Conservation (phyloP, 2,888 invertebrate genomes). For the Cenopis cana region DNA sequence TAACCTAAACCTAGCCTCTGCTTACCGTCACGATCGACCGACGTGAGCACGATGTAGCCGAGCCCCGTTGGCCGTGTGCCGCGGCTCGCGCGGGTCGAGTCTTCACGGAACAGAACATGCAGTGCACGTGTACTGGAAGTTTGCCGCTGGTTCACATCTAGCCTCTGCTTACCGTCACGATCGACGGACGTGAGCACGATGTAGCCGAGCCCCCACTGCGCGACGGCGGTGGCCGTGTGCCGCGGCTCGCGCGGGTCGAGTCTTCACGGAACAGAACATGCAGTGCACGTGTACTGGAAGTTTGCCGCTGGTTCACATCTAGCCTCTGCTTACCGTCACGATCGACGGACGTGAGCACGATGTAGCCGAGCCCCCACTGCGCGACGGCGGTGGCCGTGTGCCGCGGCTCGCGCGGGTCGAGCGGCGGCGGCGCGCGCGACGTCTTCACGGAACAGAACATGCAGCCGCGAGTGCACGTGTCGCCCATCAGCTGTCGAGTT, state of each 20-base stretch:
- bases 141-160: too few species aligned
- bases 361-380: constrained; percentile 98
- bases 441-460: constrained; percentile 99
- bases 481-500: constrained; percentile 94
- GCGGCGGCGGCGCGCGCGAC: constrained; percentile 93
- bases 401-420: constrained; percentile 95
- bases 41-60: constrained; percentile 98
- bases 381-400: constrained; percentile 97
- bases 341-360: constrained; percentile 99
- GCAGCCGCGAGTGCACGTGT: constrained; percentile 99
- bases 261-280: constrained; percentile 97
- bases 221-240: constrained; percentile 96
- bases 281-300: too few species aligned
- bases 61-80: constrained; percentile 97
- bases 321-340: constrained; percentile 95
- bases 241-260: constrained; percentile 96
- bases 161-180: constrained; percentile 94
- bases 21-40: constrained; percentile 98
- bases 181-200: constrained; percentile 99
- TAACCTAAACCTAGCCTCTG: constrained; percentile 97
- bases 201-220: constrained; percentile 98
- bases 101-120: constrained; percentile 99
- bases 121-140: too few species aligned
- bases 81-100: constrained; percentile 96
- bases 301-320: too few species aligned